Evolutionary conservation across 2,113 vertebrate species (phyloP).

Genomic region (Diglossa brunneiventris): DNA sequence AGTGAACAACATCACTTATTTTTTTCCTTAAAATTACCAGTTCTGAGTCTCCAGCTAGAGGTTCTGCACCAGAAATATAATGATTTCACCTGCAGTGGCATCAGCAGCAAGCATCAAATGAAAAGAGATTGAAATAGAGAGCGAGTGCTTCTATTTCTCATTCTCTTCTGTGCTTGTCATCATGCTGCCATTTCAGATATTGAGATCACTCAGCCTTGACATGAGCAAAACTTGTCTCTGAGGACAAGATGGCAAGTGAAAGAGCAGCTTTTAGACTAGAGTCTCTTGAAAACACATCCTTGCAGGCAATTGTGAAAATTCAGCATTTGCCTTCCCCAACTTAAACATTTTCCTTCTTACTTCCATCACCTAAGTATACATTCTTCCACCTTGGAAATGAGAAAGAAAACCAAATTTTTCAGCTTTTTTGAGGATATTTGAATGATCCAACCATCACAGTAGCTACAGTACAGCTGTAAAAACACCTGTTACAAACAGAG

Average conservation of each 20-base stretch:
- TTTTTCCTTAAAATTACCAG: not conserved
- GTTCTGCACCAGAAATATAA: not conserved
- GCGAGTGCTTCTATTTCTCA: not conserved
- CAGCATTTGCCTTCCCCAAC: not conserved
- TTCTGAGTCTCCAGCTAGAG: not conserved
- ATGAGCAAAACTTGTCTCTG: not conserved
- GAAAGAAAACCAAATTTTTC: not conserved
- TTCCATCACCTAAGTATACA: fast-evolving
- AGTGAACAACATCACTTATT: not conserved
- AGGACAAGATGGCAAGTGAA: not conserved
- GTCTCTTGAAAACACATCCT: not conserved
- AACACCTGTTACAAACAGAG: not conserved
- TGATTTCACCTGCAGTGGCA: not conserved
- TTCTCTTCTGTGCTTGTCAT: not conserved
- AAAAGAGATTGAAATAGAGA: not conserved
- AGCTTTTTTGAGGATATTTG: not conserved
- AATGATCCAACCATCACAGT: not conserved
- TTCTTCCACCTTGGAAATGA: not conserved
- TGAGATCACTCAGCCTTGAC: constrained; percentile 16
- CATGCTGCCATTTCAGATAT: constrained; percentile 3
- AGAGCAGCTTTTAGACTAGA: not conserved
- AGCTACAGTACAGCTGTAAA: not conserved
- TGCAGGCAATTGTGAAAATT: not conserved
- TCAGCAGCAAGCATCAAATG: constrained; percentile 10
- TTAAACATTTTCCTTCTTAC: not conserved